phyloP scores from a whole-genome alignment of 2,113 vertebrate species.

The Upupa epops region DNA sequence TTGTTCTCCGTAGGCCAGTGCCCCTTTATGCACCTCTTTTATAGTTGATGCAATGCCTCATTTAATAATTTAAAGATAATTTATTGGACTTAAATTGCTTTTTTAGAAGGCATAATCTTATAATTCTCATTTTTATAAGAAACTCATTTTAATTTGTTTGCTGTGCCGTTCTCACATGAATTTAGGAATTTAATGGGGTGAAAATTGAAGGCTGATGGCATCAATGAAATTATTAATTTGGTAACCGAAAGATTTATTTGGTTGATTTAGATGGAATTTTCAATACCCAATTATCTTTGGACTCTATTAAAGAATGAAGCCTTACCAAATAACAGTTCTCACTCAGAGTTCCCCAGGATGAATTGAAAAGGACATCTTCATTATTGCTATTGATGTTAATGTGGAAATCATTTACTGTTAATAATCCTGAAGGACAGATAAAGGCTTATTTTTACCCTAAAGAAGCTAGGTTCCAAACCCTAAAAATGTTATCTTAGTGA shows the following conservation, averaged over 20 bases:
- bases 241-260: constrained; percentile 71
- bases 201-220: constrained; percentile 73
- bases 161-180: constrained; percentile 68
- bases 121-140: constrained; percentile 75
- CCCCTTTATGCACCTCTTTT: constrained; percentile 71
- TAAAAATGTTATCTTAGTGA: constrained; percentile 60
- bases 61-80: constrained; percentile 81
- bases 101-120: constrained; percentile 74
- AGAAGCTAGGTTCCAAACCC: constrained; percentile 44
- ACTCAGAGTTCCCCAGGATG: constrained; percentile 36
- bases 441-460: constrained; percentile 57
- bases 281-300: constrained; percentile 67
- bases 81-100: constrained; percentile 80
- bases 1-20: constrained; percentile 68
- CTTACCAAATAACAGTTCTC: constrained; percentile 59
- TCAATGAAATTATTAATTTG: constrained; percentile 79
- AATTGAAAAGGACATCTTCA: constrained; percentile 68
- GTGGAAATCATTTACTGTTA: constrained; percentile 61
- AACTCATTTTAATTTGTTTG: constrained; percentile 78
- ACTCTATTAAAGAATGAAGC: constrained; percentile 65
- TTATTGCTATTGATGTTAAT: constrained; percentile 70
- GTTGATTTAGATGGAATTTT: constrained; percentile 75
- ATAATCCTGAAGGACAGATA: constrained; percentile 62
- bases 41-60: constrained; percentile 71
- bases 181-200: constrained; percentile 75